A percentile compares a stretch with the other conserved stretches of the same genome.
phyloP scores from a whole-genome alignment of 2,797 vertebrate genomes.

The Rousettus madagascariensis region DNA sequence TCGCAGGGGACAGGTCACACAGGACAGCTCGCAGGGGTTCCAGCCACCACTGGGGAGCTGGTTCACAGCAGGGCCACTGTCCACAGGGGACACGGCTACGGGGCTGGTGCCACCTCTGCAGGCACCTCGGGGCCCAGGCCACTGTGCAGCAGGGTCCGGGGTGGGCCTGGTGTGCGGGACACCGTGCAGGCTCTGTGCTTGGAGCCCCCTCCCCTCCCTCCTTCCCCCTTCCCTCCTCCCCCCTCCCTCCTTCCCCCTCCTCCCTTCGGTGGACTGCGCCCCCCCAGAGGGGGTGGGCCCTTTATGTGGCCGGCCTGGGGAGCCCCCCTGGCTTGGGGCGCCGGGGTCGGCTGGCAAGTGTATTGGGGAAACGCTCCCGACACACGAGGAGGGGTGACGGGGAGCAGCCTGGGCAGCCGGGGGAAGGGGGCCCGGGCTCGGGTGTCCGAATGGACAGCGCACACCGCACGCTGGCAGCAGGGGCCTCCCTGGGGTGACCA shows the following conservation, averaged over 20 bases:
- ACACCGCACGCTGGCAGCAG: rapidly evolving
- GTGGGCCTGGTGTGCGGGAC: not conserved
- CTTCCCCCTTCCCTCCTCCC: not conserved
- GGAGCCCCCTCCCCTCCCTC: not conserved
- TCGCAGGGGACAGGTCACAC: too few species aligned
- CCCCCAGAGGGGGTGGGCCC: not conserved
- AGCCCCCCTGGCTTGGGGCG: not conserved
- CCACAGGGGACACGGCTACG: rapidly evolving
- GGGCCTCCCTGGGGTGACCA: not conserved
- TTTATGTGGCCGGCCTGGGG: not conserved
- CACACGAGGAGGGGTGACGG: rapidly evolving
- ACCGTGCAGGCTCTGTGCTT: not conserved
- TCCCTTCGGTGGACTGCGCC: not conserved
- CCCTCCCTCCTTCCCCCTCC: not conserved
- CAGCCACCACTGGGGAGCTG: not conserved
- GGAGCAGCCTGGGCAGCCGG: too few species aligned
- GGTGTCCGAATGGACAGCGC: not conserved
- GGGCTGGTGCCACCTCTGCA: not conserved
- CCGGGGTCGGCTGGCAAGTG: not conserved
- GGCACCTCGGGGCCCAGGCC: not conserved
- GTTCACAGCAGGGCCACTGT: not conserved
- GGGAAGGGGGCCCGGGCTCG: not conserved
- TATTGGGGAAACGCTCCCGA: not conserved
- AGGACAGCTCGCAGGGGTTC: not conserved
- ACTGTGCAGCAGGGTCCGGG: not conserved